phyloP scores from a whole-genome alignment of 2,113 vertebrate species.

The Syrmaticus mikado region DNA sequence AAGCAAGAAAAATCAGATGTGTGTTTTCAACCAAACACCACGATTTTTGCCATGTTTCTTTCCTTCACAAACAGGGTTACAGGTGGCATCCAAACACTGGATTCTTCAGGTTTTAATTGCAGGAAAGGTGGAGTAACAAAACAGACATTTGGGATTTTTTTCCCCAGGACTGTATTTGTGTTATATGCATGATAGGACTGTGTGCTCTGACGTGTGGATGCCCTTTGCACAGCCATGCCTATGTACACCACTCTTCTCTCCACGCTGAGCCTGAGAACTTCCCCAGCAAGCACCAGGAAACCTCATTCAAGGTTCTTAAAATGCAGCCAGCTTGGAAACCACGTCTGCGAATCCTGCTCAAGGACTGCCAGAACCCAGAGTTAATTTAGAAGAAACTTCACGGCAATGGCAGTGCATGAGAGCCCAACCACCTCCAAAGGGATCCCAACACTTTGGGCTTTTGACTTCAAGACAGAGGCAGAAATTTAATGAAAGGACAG shows the following conservation, averaged over 20 bases:
- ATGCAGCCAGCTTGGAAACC: not conserved
- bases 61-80: not conserved
- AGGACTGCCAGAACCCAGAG: not conserved
- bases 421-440: not conserved
- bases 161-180: not conserved
- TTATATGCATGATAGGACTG: not conserved
- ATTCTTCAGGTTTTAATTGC: not conserved
- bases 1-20: no score
- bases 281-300: not conserved
- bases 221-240: not conserved
- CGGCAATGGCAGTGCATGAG: no score
- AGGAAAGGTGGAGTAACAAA: not conserved
- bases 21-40: not conserved
- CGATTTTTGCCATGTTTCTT: not conserved
- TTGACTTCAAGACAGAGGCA: not conserved
- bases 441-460: not conserved
- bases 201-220: not conserved
- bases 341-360: not conserved
- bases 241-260: not conserved
- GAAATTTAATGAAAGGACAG: not conserved
- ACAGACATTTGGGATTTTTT: accelerated
- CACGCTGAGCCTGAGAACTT: not conserved
- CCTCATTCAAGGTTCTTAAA: not conserved
- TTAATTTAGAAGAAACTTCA: not conserved
- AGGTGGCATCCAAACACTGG: not conserved